Evolutionary conservation across 2,888 invertebrate species (phyloP).

Genomic region (Anodontia alba): DNA sequence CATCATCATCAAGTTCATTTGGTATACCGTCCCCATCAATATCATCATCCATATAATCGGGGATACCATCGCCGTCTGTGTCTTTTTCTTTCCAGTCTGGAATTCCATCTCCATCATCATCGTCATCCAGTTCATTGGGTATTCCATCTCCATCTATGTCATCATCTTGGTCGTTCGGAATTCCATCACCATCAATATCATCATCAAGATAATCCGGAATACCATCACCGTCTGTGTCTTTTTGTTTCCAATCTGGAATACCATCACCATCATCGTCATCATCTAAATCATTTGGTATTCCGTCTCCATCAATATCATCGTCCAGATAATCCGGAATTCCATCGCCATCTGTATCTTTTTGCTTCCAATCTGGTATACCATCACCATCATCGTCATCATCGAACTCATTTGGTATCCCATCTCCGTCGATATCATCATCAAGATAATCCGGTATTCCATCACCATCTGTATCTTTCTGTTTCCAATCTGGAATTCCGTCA

Average conservation of each 20-base stretch:
- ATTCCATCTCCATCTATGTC: conserved; percentile 73
- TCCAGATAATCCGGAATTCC: conserved; percentile 78
- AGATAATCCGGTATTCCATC: conserved; percentile 77
- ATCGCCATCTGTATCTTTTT: conserved; percentile 78
- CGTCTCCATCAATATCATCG: conserved; percentile 77
- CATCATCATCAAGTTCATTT: conserved; percentile 66
- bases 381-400: conserved; percentile 73
- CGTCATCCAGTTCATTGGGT: conserved; percentile 69
- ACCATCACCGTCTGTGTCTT: conserved; percentile 69
- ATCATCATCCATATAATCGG: conserved; percentile 71
- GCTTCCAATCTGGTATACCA: conserved; percentile 75
- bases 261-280: conserved; percentile 81
- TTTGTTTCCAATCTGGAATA: conserved; percentile 72
- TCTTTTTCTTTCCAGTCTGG: conserved; percentile 74
- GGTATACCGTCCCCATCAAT: conserved; percentile 77
- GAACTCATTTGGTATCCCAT: conserved; percentile 71
- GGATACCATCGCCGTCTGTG: conserved; percentile 67
- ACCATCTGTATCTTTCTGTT: conserved; percentile 60
- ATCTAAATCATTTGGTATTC: conserved; percentile 78
- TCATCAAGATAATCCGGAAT: conserved; percentile 72
- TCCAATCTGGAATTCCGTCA: conserved; percentile 73
- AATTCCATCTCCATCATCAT: conserved; percentile 78
- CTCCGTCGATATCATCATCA: conserved; percentile 60
- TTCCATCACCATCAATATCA: conserved; percentile 77
- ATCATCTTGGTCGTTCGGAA: conserved; percentile 73